Percentiles rank a stretch among this genome's conserved stretches.
These are phyloP conservation scores for Formica exsecta DNA, from an alignment of 1,140 invertebrate genomes.

Conservation along the genomic window DNA sequence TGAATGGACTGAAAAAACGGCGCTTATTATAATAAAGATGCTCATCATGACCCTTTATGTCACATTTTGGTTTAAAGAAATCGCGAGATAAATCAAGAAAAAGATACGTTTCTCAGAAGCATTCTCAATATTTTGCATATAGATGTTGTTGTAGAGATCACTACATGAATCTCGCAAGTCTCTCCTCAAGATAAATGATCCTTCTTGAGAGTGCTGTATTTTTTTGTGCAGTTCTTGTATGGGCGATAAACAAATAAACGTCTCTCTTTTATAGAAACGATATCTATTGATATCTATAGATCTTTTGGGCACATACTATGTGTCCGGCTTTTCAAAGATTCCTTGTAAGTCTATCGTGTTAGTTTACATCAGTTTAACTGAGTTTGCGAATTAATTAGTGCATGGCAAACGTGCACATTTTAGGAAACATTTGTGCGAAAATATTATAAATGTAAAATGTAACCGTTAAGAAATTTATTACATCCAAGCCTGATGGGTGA, in stretches of 20 bases:
- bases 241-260: neutral
- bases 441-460: neutral
- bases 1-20: slow-evolving; percentile 19
- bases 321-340: neutral
- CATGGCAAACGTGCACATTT: neutral
- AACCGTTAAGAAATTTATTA: slow-evolving; percentile 29
- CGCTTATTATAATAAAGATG: neutral
- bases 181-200: slow-evolving; percentile 23
- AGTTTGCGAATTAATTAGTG: neutral
- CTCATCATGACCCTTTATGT: neutral
- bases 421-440: neutral
- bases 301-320: neutral
- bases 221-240: slow-evolving; percentile 10
- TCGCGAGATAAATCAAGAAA: slow-evolving; percentile 7
- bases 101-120: neutral
- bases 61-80: neutral
- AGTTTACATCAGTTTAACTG: slow-evolving; percentile 35
- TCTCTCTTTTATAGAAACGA: slow-evolving; percentile 1
- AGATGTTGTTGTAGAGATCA: slow-evolving; percentile 7
- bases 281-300: slow-evolving; percentile 35
- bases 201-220: neutral
- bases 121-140: neutral
- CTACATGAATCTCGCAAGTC: neutral
- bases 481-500: neutral
- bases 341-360: neutral